Conservation (phyloP, 2,888 invertebrate genomes). For the Melieria picta region DNA sequence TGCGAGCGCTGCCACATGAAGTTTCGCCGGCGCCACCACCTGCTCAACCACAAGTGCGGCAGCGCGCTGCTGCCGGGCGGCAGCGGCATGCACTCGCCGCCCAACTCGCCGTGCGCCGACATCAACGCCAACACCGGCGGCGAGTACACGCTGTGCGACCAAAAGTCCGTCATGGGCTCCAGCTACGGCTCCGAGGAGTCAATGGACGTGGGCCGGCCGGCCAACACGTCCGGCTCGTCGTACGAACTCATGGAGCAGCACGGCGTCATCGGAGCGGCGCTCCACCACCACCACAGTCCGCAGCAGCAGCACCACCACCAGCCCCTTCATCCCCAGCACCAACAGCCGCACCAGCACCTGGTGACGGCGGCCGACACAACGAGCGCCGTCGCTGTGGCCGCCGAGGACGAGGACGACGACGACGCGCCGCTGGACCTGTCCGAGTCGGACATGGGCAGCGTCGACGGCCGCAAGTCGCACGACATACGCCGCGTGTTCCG, state of each 20-base stretch:
- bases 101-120: slow-evolving; percentile 48
- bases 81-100: slow-evolving; percentile 55
- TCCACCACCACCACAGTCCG: slow-evolving; percentile 26
- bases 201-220: slow-evolving; percentile 47
- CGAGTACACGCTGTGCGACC: slow-evolving; percentile 57
- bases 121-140: slow-evolving; percentile 61
- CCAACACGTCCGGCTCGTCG: slow-evolving; percentile 2
- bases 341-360: slow-evolving; percentile 38
- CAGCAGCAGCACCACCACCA: neutral
- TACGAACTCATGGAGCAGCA: slow-evolving; percentile 26
- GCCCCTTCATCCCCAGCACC: slow-evolving; percentile 31
- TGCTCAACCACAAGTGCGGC: slow-evolving; percentile 85
- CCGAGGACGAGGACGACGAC: slow-evolving; percentile 54
- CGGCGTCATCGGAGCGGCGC: slow-evolving; percentile 29
- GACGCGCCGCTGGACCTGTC: slow-evolving; percentile 67
- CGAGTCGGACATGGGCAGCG: slow-evolving; percentile 64
- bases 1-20: slow-evolving; percentile 82
- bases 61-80: slow-evolving; percentile 62
- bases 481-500: slow-evolving; percentile 69
- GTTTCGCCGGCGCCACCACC: slow-evolving; percentile 86
- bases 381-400: slow-evolving; percentile 8
- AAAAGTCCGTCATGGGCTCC: slow-evolving; percentile 60
- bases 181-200: slow-evolving; percentile 63
- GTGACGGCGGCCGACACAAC: slow-evolving; percentile 55
- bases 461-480: slow-evolving; percentile 54